Conservation (phyloP, 1,140 invertebrate species). For the Drosophila elegans region DNA sequence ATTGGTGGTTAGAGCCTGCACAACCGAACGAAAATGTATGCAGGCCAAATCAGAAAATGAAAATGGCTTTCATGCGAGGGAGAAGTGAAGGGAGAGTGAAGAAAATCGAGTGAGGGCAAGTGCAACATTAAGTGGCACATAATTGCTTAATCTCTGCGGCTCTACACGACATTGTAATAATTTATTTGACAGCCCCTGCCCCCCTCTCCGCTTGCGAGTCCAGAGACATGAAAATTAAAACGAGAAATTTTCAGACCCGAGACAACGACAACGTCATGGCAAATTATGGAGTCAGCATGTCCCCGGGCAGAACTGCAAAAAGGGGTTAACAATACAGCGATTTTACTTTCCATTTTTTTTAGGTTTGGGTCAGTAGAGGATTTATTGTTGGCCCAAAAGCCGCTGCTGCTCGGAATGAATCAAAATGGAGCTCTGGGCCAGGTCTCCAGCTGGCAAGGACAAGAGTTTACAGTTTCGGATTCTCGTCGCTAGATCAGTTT, state of each 20-base stretch:
- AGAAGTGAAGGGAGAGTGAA: not conserved
- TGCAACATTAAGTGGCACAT: constrained; percentile 82
- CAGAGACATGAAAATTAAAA: constrained; percentile 71
- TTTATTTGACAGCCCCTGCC: constrained; percentile 72
- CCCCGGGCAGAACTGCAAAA: constrained; percentile 36
- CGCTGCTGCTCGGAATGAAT: constrained; percentile 31
- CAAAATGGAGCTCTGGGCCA: constrained; percentile 26
- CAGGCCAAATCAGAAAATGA: constrained; percentile 42
- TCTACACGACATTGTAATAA: constrained; percentile 82
- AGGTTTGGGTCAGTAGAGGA: constrained; percentile 58
- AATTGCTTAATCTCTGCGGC: constrained; percentile 83
- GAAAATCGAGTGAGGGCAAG: constrained; percentile 16
- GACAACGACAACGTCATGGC: constrained; percentile 59
- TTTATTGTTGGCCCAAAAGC: constrained; percentile 52
- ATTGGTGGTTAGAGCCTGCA: constrained; percentile 55
- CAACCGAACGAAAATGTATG: constrained; percentile 32
- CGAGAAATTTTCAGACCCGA: constrained; percentile 59
- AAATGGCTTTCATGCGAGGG: constrained; percentile 34
- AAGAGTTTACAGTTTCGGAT: constrained; percentile 7
- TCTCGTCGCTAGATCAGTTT: not conserved
- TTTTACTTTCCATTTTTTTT: constrained; percentile 4
- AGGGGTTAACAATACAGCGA: constrained; percentile 59
- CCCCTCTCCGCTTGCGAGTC: constrained; percentile 20
- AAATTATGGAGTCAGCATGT: constrained; percentile 80
- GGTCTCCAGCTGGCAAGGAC: not conserved